Base-by-base conservation (phyloP, 2,113 vertebrate genomes). In the Poeciliopsis occidentalis region DNA sequence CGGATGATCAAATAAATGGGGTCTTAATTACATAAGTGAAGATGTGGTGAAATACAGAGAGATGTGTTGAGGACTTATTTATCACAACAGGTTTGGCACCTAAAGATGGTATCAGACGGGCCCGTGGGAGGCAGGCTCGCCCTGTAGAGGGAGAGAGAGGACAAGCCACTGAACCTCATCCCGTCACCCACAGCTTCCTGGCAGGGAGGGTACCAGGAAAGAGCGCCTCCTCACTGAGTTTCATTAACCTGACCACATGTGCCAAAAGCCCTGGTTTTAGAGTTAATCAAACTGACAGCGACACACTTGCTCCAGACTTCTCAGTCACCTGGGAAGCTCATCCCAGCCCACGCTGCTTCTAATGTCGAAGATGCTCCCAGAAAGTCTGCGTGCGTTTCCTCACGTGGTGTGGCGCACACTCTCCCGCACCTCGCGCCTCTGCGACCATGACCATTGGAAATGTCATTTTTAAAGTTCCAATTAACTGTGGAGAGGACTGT, bases 171-270 rank as follows among this genome's bases (percentile, higher is more conserved):
- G 80, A 94, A 93, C 91, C 92, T 93, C 89, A 94, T 95, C 93
- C 93, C 86, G 68, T 94, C 92, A 91, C 94, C 94, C 85, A 93
- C 93, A 89, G 94, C 86, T 92, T 89, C 87, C 68, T 69, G 83
- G 91, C 79, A 12, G 93, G 94, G 83, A 89, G 82, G 88, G 88
- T 89, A 87, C 70, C 85, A 75, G 79, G 75, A 80, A 79, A 89
- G 83, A 89, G 89, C 91, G 85, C 82, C 76, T 85, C 87, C 92
- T 92, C 78, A 91, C 91, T 85, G 95, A 93, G 94, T 95, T 94
- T 94, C 93, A 95, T 95, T 95, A 95, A 94, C 93, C 92, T 95
- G 93, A 93, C 95, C 86, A 88, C 94, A 94, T 92, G 93, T 91
- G 85, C 87, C 92, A 90, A 92, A 94, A 93, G 87, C 88, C 76